Conservation (phyloP, 2,888 invertebrate species). For the Ceramica pisi region DNA sequence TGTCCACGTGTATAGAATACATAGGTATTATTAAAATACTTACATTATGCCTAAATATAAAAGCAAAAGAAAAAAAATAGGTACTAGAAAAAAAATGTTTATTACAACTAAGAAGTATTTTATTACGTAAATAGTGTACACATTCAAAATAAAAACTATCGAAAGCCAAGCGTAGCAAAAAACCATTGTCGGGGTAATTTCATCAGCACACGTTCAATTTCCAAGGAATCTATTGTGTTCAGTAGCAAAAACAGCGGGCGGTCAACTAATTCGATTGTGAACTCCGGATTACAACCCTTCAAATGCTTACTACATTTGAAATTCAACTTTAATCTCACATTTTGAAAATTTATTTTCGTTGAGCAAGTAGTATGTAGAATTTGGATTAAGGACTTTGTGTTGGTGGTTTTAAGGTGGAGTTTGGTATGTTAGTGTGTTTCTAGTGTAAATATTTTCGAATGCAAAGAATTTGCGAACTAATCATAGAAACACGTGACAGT, state of each 20-base stretch:
- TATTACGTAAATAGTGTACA: not conserved
- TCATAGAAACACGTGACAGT: conserved; percentile 83
- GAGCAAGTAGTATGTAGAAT: not conserved
- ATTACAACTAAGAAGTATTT: too few species aligned
- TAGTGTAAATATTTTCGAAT: conserved; percentile 67
- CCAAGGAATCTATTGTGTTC: conserved; percentile 82
- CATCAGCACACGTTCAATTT: conserved; percentile 75
- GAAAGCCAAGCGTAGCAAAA: conserved; percentile 53
- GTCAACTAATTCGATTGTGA: conserved; percentile 87
- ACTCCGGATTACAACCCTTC: conserved; percentile 74
- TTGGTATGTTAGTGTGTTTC: not conserved
- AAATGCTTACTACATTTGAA: conserved; percentile 40
- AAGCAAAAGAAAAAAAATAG: too few species aligned
- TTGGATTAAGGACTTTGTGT: conserved; percentile 27
- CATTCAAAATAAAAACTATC: conserved; percentile 7
- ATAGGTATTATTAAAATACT: too few species aligned
- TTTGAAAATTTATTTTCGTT: conserved; percentile 40
- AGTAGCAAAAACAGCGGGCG: conserved; percentile 88
- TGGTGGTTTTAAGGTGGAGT: not conserved
- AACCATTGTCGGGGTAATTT: conserved; percentile 76
- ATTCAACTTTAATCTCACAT: conserved; percentile 38
- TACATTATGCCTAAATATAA: too few species aligned
- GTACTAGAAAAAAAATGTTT: too few species aligned
- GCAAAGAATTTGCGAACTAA: conserved; percentile 82
- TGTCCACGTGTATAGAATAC: too few species aligned